A percentile compares a stretch with the other conserved stretches of the same genome.
phyloP scores from a whole-genome alignment of 2,113 vertebrate species.

The Oryzias curvinotus region DNA sequence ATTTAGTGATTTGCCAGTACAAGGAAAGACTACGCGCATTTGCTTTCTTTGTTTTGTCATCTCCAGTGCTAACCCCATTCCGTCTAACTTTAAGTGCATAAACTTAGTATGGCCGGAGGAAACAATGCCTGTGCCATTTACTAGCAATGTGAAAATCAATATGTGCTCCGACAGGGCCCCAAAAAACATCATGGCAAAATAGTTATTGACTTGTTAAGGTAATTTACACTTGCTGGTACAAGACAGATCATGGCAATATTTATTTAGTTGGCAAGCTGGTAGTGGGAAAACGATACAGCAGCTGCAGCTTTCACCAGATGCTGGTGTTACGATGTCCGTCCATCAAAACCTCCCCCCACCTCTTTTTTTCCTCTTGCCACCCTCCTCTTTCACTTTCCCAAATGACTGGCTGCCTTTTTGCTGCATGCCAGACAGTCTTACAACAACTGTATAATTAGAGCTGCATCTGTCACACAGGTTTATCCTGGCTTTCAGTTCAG shows the following conservation, averaged over 20 bases:
- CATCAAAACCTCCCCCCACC: slow-evolving; percentile 66
- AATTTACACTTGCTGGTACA: slow-evolving; percentile 82
- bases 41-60: slow-evolving; percentile 1
- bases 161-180: slow-evolving; percentile 74
- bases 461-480: slow-evolving; percentile 74
- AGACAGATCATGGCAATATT: slow-evolving; percentile 82
- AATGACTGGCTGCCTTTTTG: slow-evolving; percentile 74
- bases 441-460: slow-evolving; percentile 84
- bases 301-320: slow-evolving; percentile 80
- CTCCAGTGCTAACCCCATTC: slow-evolving; percentile 28
- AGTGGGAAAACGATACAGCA: slow-evolving; percentile 72
- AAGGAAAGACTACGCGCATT: neutral
- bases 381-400: slow-evolving; percentile 61
- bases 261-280: slow-evolving; percentile 80
- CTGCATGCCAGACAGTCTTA: slow-evolving; percentile 79
- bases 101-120: slow-evolving; percentile 51
- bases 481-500: slow-evolving; percentile 58
- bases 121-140: slow-evolving; percentile 71
- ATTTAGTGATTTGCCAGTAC: neutral
- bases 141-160: slow-evolving; percentile 79
- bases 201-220: slow-evolving; percentile 82
- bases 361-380: slow-evolving; percentile 38
- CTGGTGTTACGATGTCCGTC: slow-evolving; percentile 77
- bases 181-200: slow-evolving; percentile 78
- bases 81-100: slow-evolving; percentile 40